These are phyloP conservation scores for Myotis planiceps DNA, from an alignment of 2,797 vertebrate genomes.

Conservation along the genomic window DNA sequence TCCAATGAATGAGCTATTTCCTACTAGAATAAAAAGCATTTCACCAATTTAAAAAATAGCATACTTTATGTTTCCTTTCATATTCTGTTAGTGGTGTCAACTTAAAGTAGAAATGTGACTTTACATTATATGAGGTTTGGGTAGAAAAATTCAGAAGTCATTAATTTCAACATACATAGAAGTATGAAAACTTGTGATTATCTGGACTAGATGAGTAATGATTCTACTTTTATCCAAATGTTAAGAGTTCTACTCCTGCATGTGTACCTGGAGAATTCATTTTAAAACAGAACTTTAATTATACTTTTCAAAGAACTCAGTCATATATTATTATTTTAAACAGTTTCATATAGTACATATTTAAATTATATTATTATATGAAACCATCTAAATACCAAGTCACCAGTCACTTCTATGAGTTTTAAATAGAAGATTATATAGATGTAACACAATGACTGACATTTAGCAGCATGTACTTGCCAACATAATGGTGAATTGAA, in stretches of 20 bases:
- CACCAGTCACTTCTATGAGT: background rate
- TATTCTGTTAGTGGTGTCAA: background rate
- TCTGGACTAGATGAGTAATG: background rate
- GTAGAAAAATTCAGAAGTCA: background rate
- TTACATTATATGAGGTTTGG: background rate
- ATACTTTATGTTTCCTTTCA: background rate
- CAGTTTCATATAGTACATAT: background rate
- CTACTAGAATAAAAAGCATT: conserved; percentile 38
- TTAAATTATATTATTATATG: background rate
- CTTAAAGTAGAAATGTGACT: background rate
- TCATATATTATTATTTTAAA: background rate
- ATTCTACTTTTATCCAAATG: background rate
- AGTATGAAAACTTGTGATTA: background rate
- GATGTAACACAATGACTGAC: background rate
- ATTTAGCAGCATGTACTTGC: background rate
- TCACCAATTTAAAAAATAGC: conserved; percentile 17
- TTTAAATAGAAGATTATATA: background rate
- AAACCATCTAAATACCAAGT: conserved; percentile 1
- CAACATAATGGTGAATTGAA: background rate
- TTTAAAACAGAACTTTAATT: background rate
- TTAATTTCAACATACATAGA: background rate
- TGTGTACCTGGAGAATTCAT: background rate
- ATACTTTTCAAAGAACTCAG: background rate
- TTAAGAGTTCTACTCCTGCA: background rate
- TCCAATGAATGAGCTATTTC: conserved; percentile 50